Conservation (phyloP, 2,113 vertebrate species). For the Progne subis region DNA sequence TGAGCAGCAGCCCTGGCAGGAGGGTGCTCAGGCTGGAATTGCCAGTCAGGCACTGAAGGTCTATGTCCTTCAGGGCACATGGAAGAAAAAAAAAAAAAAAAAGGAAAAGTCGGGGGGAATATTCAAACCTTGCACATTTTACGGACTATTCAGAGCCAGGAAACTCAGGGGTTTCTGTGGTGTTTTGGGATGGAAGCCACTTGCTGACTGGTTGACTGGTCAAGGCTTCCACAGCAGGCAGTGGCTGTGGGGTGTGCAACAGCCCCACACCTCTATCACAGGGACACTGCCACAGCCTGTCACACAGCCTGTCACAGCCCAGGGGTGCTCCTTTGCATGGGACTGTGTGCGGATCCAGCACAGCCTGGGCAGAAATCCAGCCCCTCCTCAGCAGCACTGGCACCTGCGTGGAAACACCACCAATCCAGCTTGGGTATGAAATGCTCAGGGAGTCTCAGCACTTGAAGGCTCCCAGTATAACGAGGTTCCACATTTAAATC, state of each 20-base stretch:
- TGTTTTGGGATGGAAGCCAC: not conserved
- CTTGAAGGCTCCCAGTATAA: not conserved
- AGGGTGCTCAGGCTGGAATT: not conserved
- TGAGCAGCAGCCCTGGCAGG: not conserved
- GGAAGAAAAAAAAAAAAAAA: accelerated
- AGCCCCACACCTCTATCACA: accelerated
- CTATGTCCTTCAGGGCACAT: accelerated
- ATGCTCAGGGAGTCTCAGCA: not conserved
- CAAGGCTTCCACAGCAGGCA: not conserved
- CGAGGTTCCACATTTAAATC: not conserved
- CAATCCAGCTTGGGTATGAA: not conserved
- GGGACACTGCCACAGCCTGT: not conserved
- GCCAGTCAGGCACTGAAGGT: not conserved
- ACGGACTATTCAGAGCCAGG: not conserved
- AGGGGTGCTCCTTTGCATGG: accelerated
- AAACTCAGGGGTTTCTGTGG: not conserved
- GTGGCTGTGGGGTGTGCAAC: not conserved
- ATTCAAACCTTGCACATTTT: not conserved
- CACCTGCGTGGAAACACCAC: not conserved
- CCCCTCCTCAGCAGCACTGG: not conserved
- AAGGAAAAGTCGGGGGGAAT: accelerated
- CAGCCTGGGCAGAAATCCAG: not conserved
- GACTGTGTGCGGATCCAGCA: not conserved
- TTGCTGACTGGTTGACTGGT: not conserved
- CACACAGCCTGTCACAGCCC: too few relatives aligned